Conservation (phyloP, 23 tunicate species). For the Styela clava region DNA sequence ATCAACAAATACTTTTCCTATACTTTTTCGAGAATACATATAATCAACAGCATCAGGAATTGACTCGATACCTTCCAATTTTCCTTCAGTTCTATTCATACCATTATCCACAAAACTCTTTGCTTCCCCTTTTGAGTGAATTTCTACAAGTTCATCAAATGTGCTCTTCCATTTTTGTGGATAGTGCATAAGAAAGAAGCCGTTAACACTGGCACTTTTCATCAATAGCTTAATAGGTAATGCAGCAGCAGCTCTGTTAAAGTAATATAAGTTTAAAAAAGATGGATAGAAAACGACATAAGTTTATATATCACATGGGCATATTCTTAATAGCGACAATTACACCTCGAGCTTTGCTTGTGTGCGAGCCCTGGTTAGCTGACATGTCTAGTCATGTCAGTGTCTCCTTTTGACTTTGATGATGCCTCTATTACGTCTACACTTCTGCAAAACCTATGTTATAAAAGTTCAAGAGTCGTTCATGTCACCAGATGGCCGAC, state of each 20-base stretch:
- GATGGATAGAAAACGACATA: no score
- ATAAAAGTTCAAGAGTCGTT: no score
- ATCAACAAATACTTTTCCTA: conserved; percentile 88
- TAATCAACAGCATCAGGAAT: conserved; percentile 90
- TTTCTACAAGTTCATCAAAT: conserved; percentile 36
- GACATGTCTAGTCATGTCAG: no score
- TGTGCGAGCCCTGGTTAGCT: no score
- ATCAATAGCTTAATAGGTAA: conserved; percentile 89
- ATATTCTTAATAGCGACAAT: no score
- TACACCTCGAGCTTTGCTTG: no score
- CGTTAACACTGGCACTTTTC: conserved; percentile 90
- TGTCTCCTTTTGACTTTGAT: no score
- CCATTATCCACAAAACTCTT: conserved; percentile 57
- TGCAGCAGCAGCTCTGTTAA: conserved; percentile 73
- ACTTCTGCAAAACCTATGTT: no score
- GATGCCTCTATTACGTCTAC: no score
- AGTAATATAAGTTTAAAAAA: neutral
- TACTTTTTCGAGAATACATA: conserved; percentile 84
- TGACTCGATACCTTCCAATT: conserved; percentile 68
- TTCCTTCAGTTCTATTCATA: conserved; percentile 33
- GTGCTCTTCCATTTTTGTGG: conserved; percentile 60
- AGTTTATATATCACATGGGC: no score
- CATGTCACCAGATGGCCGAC: no score
- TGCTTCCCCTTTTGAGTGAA: conserved; percentile 29
- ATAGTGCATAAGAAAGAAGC: conserved; percentile 88